Base-by-base conservation (phyloP, 2,113 vertebrate species). In the Trogon melanurus region DNA sequence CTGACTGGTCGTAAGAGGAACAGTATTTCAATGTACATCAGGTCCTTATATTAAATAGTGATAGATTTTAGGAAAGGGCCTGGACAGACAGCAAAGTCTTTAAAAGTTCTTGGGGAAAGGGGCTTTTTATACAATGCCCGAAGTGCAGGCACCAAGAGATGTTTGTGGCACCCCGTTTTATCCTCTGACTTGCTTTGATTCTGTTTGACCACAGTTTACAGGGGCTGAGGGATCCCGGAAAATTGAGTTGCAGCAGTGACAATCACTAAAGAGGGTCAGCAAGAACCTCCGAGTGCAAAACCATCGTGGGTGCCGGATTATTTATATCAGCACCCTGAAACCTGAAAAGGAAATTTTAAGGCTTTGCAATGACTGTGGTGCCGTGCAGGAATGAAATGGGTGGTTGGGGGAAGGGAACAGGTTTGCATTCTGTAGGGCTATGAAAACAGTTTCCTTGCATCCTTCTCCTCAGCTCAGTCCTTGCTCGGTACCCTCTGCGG, bases 401-500 rank as follows among this genome's bases (percentile, higher is more conserved):
- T 44, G 71, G 69, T 0, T 84, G 85, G 85, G 91, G 89, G 90
- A 74, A 93, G 82, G 92, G 97, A 93, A 5, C 56, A 90, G 95
- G 95, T 94, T 96, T 85, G 89, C 95, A 92, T 97, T 95, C 97
- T 67, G 51, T 89, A 86, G 97, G 95, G 92, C 54, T 41, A 15
- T 25, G 88, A 93, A 96, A 93, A 75, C 91, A 85, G 95, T 93
- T 90, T 94, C 91, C 66, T 66, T 86, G 94, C 82, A 44, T 95
- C 94, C 92, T 96, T 96, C 93, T 84, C 88, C 90, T 95, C 82
- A 53, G 97, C 97, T 97, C 96, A 74, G 98, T 98, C 98, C 97
- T 98, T 97, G 96, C 95, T 96, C 95, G 15, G 96, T 97, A 96
- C 96, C 97, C 98, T 98, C 95, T 97, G 97, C 41, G 23, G 96